A percentile compares a stretch with the other conserved stretches of the same genome.
phyloP scores from a whole-genome alignment of 1,140 invertebrate species.

The Lepidurus apus region DNA sequence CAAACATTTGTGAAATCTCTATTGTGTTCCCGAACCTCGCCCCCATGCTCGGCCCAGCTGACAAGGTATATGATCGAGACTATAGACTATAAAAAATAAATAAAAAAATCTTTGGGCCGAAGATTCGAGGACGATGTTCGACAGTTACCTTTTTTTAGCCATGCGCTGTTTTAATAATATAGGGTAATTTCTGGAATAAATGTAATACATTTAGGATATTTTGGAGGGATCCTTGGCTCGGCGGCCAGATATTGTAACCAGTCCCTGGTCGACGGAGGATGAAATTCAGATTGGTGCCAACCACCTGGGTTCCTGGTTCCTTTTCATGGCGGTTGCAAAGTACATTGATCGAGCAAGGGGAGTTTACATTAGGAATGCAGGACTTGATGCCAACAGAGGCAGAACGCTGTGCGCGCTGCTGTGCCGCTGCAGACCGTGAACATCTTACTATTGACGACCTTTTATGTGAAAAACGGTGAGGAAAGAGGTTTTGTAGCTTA shows the following conservation, averaged over 20 bases:
- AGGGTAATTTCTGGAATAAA: neutral
- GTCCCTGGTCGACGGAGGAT: neutral
- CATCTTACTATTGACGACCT: slow-evolving; percentile 21
- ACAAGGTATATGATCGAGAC: slow-evolving; percentile 6
- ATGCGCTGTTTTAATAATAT: no score
- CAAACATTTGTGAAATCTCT: slow-evolving; percentile 5
- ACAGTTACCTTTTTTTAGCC: no score
- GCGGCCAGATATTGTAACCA: neutral
- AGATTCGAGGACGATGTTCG: no score
- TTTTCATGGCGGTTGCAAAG: neutral
- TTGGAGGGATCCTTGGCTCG: neutral
- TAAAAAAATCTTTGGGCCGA: neutral
- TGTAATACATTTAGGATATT: neutral
- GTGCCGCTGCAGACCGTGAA: slow-evolving; percentile 12
- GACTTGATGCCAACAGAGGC: slow-evolving; percentile 14
- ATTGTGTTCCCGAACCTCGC: neutral
- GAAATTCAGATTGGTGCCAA: neutral
- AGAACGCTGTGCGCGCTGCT: neutral
- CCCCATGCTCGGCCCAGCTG: neutral
- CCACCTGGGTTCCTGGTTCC: neutral
- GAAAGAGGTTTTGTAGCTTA: slow-evolving; percentile 22
- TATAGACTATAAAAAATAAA: neutral
- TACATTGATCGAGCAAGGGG: slow-evolving; percentile 2
- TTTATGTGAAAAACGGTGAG: slow-evolving; percentile 19
- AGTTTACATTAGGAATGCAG: slow-evolving; percentile 11